Base-by-base conservation (phyloP, 2,797 vertebrate species). In the Pelobates cultripes region DNA sequence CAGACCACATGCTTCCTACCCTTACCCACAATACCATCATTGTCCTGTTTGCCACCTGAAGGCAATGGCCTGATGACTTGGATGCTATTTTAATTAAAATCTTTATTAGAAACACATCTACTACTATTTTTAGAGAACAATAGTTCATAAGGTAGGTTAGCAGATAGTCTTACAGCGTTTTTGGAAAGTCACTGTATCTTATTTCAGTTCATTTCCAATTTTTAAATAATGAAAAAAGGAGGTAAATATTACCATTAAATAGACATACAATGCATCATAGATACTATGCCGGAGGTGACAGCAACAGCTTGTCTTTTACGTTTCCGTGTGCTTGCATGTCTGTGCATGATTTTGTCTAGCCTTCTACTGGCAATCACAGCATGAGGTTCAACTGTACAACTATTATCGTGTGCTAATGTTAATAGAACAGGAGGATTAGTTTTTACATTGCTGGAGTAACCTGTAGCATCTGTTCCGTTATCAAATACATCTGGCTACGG, bases 341-440 rank as follows among this genome's bases (percentile, higher is more conserved):
- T 78, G 83, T 90, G 81, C 81, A 63, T 78, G 86, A 86, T 82
- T 75, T 73, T 66, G 86, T 70, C 13, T 70, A 78, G 75, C 85
- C 87, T 92, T 89, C 86, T 88, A 64, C 88, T 89, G 85, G 85
- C 89, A 88, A 85, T 90, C 87, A 85, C 91, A 92, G 89, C 88
- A 15, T 89, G 87, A 83, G 85, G 84, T 86, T 51, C 47, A 51
- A 51, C 5, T 51, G 47, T 51, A 51, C 47, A 89, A 86, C 87
- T 86, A 87, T 93, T 91, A 90, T 88, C 87, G 88, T 85, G 67
- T 86, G 83, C 87, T 88, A 86, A 85, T 76, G 2, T 90, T 92
- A 89, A 88, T 85, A 88, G 86, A 85, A 89, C 88, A 89, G 89
- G 86, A 87, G 86, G 88, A 87, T 83, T 86, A 88, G 82, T 88